Evolutionary conservation across 2,797 vertebrate species (phyloP).

Genomic region (Microcaecilia unicolor): DNA sequence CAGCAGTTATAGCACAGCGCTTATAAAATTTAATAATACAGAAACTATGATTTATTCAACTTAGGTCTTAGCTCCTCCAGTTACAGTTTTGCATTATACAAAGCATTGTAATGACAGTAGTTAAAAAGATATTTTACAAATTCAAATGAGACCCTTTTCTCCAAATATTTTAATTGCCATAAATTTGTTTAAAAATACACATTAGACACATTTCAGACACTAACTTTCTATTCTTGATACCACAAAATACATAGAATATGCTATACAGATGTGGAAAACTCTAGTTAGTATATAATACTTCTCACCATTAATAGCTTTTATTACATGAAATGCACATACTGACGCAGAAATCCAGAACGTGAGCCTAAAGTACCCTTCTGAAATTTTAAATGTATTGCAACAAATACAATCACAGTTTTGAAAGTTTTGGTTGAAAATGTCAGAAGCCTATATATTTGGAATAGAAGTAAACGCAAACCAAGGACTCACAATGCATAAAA

Average conservation of each 20-base stretch:
- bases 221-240: conserved; percentile 99
- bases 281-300: conserved; percentile 73
- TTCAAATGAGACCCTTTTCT: conserved; percentile 80
- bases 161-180: conserved; percentile 77
- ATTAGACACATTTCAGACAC: conserved; percentile 77
- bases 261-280: conserved; percentile 84
- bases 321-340: conserved; percentile 68
- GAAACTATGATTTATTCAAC: conserved; percentile 78
- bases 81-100: conserved; percentile 78
- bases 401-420: conserved; percentile 64
- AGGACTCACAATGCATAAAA: conserved; percentile 47
- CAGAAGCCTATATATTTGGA: conserved; percentile 46
- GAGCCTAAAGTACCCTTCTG: conserved; percentile 66
- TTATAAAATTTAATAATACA: conserved; percentile 49
- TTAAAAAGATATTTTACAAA: conserved; percentile 81
- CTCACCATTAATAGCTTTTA: conserved; percentile 68
- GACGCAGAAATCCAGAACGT: conserved; percentile 65
- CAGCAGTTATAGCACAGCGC: conserved; percentile 24
- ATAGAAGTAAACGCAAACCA: conserved; percentile 49
- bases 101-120: conserved; percentile 74
- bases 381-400: conserved; percentile 68
- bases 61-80: conserved; percentile 70
- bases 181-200: conserved; percentile 81
- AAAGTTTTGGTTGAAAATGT: conserved; percentile 64
- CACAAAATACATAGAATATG: conserved; percentile 99